These are phyloP conservation scores for Cyrtodaria siliqua DNA, from an alignment of 2,888 invertebrate genomes.

Conservation along the genomic window DNA sequence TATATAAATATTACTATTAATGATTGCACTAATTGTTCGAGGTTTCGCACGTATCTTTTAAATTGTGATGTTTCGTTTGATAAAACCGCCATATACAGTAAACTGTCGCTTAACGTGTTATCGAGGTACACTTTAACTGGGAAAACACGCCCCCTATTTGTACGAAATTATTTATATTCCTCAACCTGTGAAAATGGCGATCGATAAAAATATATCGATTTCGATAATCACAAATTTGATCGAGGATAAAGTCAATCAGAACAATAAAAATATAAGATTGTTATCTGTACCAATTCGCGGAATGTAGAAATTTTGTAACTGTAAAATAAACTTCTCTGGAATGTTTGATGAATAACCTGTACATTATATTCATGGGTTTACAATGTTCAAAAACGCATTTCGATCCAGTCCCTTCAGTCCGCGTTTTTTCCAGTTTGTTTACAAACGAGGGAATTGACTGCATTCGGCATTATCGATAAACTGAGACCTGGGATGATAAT, in stretches of 20 bases:
- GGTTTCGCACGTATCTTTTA: slow-evolving; percentile 29
- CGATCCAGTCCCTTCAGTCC: too few relatives aligned
- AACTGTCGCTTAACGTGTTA: not conserved
- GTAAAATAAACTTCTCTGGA: slow-evolving; percentile 6
- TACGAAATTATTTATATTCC: slow-evolving; percentile 20
- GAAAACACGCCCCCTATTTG: slow-evolving; percentile 29
- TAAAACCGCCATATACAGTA: slow-evolving; percentile 29
- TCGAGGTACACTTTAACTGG: not conserved
- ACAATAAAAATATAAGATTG: slow-evolving; percentile 41
- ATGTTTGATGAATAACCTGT: too few relatives aligned
- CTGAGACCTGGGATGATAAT: too few relatives aligned
- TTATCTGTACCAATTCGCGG: slow-evolving; percentile 40
- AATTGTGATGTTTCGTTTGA: slow-evolving; percentile 19
- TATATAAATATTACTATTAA: slow-evolving; percentile 32
- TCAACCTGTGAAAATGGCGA: not conserved
- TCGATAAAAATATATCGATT: slow-evolving; percentile 18
- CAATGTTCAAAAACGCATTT: too few relatives aligned
- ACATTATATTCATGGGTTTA: too few relatives aligned
- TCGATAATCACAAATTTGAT: slow-evolving; percentile 26
- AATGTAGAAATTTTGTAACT: slow-evolving; percentile 26
- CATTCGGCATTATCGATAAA: too few relatives aligned
- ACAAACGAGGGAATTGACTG: too few relatives aligned
- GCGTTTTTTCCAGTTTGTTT: too few relatives aligned
- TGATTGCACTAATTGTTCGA: slow-evolving; percentile 26
- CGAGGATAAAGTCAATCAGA: not conserved